Evolutionary conservation across 1,140 invertebrate genomes (phyloP).

Genomic region (Oppia nitens): DNA sequence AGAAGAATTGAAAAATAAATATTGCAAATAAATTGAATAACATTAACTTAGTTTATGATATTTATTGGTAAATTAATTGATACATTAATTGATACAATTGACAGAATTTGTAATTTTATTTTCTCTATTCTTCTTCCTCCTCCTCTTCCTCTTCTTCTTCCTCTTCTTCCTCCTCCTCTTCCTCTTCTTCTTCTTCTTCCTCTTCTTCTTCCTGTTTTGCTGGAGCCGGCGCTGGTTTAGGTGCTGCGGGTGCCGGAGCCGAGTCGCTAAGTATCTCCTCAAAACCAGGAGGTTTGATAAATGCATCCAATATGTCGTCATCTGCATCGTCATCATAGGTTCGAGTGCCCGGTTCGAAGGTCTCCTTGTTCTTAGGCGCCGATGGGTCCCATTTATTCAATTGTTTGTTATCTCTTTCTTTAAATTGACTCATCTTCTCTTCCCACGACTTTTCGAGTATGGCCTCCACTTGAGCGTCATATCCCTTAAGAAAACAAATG

Average conservation of each 20-base stretch:
- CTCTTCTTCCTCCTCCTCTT: constrained; percentile 18
- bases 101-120: no score
- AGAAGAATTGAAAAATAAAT: constrained; percentile 19
- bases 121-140: constrained; percentile 13
- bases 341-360: constrained; percentile 15
- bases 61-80: no score
- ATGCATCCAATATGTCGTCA: constrained; percentile 15
- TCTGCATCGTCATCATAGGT: constrained; percentile 16
- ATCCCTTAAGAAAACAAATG: constrained; percentile 17
- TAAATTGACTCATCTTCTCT: constrained; percentile 21
- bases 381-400: constrained; percentile 22
- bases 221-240: neutral
- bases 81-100: no score
- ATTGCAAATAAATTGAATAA: no score
- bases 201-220: constrained; percentile 11
- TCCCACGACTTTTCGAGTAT: constrained; percentile 20
- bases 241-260: neutral
- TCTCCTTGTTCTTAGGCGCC: constrained; percentile 22
- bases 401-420: constrained; percentile 18
- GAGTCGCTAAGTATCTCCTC: neutral
- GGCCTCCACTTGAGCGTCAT: constrained; percentile 18
- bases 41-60: no score
- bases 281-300: constrained; percentile 12
- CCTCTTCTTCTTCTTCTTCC: constrained; percentile 17
- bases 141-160: constrained; percentile 15